These are phyloP conservation scores for Pachydiplax longipennis DNA, from an alignment of 2,888 invertebrate genomes.

Conservation along the genomic window DNA sequence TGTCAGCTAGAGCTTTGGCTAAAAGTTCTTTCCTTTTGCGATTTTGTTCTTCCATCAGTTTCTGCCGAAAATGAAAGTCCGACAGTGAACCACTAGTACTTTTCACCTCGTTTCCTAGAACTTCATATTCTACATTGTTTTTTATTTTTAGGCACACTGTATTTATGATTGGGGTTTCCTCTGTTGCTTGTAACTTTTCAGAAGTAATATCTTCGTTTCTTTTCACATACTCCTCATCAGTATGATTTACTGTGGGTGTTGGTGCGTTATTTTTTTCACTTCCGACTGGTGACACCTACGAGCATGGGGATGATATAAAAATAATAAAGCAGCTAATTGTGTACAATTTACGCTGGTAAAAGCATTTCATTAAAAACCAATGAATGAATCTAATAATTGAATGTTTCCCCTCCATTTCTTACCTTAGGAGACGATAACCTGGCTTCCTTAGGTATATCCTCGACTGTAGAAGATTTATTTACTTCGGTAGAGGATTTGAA, in stretches of 20 bases:
- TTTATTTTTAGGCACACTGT: conserved; percentile 49
- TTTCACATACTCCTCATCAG: not conserved
- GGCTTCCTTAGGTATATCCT: not conserved
- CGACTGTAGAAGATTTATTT: not conserved
- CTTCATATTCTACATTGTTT: conserved; percentile 50
- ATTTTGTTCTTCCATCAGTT: conserved; percentile 81
- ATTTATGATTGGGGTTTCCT: conserved; percentile 48
- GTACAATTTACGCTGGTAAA: too few species aligned
- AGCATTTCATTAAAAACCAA: too few species aligned
- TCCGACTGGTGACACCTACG: not conserved
- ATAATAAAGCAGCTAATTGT: not conserved
- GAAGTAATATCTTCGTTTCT: not conserved
- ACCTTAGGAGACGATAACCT: not conserved
- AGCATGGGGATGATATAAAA: not conserved
- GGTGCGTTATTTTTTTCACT: not conserved
- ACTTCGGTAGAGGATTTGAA: not conserved
- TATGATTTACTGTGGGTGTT: not conserved
- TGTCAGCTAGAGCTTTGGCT: conserved; percentile 75
- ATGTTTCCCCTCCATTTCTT: not conserved
- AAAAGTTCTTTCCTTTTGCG: conserved; percentile 76
- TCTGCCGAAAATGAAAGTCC: conserved; percentile 75
- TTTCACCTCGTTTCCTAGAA: conserved; percentile 46
- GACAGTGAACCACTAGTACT: conserved; percentile 57
- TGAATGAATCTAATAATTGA: too few species aligned
- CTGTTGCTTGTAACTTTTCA: not conserved